Conservation (phyloP, 2,797 vertebrate genomes). For the Dromococcyx pavoninus region DNA sequence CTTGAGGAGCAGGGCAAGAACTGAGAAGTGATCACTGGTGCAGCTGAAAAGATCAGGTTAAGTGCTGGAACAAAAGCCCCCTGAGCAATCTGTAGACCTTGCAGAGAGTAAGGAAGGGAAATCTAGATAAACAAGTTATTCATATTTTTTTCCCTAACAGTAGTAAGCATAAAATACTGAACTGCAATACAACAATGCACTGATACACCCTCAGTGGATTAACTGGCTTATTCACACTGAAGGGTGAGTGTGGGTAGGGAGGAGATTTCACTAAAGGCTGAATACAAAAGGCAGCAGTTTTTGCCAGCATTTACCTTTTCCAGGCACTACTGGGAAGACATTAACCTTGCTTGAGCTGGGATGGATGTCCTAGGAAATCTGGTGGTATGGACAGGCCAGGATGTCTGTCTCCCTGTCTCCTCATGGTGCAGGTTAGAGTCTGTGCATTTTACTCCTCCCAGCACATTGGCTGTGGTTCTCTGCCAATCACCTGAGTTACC, state of each 20-base stretch:
- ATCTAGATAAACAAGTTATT: not conserved
- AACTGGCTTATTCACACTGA: not conserved
- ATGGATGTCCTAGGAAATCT: not conserved
- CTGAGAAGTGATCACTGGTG: not conserved
- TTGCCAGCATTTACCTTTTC: not conserved
- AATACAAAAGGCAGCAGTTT: not conserved
- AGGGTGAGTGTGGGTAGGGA: not conserved
- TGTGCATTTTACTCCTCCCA: not conserved
- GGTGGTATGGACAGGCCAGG: not conserved
- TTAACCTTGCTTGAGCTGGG: not conserved
- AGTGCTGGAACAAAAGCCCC: slow-evolving; percentile 15
- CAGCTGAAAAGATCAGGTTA: slow-evolving; percentile 6
- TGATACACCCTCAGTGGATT: not conserved
- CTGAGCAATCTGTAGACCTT: slow-evolving; percentile 13
- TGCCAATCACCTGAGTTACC: not conserved
- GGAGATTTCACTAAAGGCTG: not conserved
- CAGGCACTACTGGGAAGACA: not conserved
- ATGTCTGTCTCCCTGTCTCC: not conserved
- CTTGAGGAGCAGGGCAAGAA: not conserved
- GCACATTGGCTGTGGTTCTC: not conserved
- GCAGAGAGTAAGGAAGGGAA: not conserved
- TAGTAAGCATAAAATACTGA: not conserved
- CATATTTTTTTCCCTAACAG: not conserved
- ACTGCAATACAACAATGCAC: not conserved
- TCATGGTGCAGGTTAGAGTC: not conserved